Conservation (phyloP, 2,888 invertebrate species). For the Herminia tarsipennalis region DNA sequence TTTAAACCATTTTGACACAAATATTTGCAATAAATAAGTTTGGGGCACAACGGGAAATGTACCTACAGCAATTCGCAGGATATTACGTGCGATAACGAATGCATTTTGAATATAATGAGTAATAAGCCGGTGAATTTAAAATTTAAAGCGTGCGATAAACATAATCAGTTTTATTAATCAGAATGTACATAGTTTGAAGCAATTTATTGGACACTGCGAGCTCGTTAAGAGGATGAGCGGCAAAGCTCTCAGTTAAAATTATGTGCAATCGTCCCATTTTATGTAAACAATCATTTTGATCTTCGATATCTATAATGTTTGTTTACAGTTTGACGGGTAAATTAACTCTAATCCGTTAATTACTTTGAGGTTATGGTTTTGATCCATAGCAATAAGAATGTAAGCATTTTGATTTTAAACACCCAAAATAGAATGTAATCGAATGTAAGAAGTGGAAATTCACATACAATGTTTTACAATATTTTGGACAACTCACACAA, state of each 20-base stretch:
- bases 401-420: too few species aligned
- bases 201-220: conserved; percentile 73
- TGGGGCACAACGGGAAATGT: conserved; percentile 31
- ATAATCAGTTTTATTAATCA: conserved; percentile 75
- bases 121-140: conserved; percentile 61
- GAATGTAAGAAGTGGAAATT: too few species aligned
- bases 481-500: too few species aligned
- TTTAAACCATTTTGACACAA: conserved; percentile 31
- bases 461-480: too few species aligned
- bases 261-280: conserved; percentile 61
- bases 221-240: conserved; percentile 74
- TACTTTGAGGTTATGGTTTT: too few species aligned
- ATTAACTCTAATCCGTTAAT: too few species aligned
- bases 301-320: conserved; percentile 42
- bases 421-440: too few species aligned
- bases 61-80: conserved; percentile 40
- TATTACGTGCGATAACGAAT: conserved; percentile 49
- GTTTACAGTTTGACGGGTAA: conserved; percentile 16
- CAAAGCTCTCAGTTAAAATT: conserved; percentile 70
- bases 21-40: conserved; percentile 11
- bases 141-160: conserved; percentile 63
- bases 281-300: conserved; percentile 57
- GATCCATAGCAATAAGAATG: too few species aligned
- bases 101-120: conserved; percentile 57
- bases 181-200: conserved; percentile 67